These are phyloP conservation scores for Caenorhabditis remanei DNA, from an alignment of 1,140 invertebrate species.

Conservation along the genomic window DNA sequence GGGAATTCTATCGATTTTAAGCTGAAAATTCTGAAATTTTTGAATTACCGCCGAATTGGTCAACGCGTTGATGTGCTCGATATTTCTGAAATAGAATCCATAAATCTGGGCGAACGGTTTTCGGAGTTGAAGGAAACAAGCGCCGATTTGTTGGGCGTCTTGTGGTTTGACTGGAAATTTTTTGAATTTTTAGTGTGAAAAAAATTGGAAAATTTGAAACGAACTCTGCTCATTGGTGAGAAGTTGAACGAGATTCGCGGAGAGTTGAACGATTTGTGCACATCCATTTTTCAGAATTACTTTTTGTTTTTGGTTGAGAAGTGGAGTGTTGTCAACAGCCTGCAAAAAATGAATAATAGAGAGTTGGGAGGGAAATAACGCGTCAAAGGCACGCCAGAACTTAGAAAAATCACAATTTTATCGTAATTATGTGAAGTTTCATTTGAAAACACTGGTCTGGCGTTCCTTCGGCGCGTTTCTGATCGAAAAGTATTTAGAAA, in stretches of 20 bases:
- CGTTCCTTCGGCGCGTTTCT: no score
- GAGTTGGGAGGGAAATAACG: neutral
- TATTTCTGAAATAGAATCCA: conserved; percentile 71
- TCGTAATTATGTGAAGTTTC: no score
- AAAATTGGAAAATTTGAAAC: conserved; percentile 34
- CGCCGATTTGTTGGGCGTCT: conserved; percentile 64
- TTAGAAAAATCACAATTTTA: no score
- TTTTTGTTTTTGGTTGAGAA: conserved; percentile 68
- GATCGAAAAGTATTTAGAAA: no score
- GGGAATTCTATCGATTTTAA: no score
- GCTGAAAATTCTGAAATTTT: no score
- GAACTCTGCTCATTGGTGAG: conserved; percentile 56
- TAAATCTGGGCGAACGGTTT: conserved; percentile 70
- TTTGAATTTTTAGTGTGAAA: conserved; percentile 2
- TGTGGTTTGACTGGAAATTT: conserved; percentile 59
- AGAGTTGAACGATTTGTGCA: conserved; percentile 64
- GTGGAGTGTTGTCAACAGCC: conserved; percentile 55
- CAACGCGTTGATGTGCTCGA: conserved; percentile 69
- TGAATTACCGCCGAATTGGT: conserved; percentile 68
- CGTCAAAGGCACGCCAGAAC: neutral
- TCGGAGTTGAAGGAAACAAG: conserved; percentile 69
- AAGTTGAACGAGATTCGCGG: conserved; percentile 54
- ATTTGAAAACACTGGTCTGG: no score
- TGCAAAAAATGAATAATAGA: conserved; percentile 60
- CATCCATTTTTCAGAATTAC: conserved; percentile 68